These are phyloP conservation scores for Oncopeltus fasciatus DNA, from an alignment of 1,140 invertebrate species.

Conservation along the genomic window DNA sequence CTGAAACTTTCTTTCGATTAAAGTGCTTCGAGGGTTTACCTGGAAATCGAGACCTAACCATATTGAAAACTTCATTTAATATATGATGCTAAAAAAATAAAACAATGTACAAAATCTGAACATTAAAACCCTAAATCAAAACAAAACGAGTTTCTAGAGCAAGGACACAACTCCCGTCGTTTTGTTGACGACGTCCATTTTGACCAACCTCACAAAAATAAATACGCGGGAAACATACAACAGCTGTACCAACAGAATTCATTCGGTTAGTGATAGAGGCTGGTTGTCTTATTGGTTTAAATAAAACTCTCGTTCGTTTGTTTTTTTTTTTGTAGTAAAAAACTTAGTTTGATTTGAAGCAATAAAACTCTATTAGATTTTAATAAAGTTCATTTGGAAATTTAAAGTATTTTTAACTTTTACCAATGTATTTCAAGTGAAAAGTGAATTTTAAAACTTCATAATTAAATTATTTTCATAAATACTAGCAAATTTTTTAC, in stretches of 20 bases:
- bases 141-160: slow-evolving; percentile 5
- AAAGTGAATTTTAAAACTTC: too few relatives aligned
- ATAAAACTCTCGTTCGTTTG: too few relatives aligned
- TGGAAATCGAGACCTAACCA: slow-evolving; percentile 60
- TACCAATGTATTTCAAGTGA: too few relatives aligned
- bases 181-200: slow-evolving; percentile 2
- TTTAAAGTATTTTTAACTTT: too few relatives aligned
- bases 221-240: slow-evolving; percentile 6
- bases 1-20: slow-evolving; percentile 53
- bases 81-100: background rate
- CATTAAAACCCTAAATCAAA: background rate
- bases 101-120: background rate
- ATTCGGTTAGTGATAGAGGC: too few relatives aligned
- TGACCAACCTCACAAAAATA: background rate
- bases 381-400: too few relatives aligned
- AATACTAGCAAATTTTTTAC: too few relatives aligned
- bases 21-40: slow-evolving; percentile 70
- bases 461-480: too few relatives aligned
- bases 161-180: slow-evolving; percentile 11
- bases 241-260: slow-evolving; percentile 8
- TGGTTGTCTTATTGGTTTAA: too few relatives aligned
- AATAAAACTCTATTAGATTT: too few relatives aligned
- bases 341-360: too few relatives aligned
- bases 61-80: slow-evolving; percentile 27
- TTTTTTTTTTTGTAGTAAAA: too few relatives aligned